Conservation (phyloP, 2,797 vertebrate genomes). For the Tiaroga cobitis region DNA sequence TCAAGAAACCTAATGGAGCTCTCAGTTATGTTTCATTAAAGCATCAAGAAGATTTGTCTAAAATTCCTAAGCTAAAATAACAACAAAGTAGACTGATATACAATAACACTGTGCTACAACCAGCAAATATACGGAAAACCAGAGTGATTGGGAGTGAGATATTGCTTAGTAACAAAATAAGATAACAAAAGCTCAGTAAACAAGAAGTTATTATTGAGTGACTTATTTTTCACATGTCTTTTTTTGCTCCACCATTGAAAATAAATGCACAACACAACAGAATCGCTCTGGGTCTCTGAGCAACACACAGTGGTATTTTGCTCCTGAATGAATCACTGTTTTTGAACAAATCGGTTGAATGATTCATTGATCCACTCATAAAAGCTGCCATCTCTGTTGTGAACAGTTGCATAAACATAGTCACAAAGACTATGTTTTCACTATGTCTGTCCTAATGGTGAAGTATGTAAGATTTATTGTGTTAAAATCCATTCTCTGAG, state of each 20-base stretch:
- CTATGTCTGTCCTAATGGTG: not conserved
- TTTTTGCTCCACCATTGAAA: not conserved
- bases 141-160: not conserved
- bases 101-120: not conserved
- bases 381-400: not conserved
- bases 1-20: constrained; percentile 15
- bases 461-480: not conserved
- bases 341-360: not conserved
- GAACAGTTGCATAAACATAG: not conserved
- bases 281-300: not conserved
- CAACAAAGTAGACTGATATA: not conserved
- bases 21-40: constrained; percentile 6
- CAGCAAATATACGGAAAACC: not conserved
- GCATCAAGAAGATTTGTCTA: not conserved
- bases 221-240: not conserved
- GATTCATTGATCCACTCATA: not conserved
- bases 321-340: not conserved
- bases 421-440: not conserved
- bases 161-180: not conserved
- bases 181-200: not conserved
- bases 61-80: not conserved
- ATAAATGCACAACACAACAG: not conserved
- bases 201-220: not conserved
- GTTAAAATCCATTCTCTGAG: not conserved
- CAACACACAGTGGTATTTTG: not conserved